These are phyloP conservation scores for Orbicella faveolata DNA, from an alignment of 64 coral and sea anemone genomes.

Conservation along the genomic window DNA sequence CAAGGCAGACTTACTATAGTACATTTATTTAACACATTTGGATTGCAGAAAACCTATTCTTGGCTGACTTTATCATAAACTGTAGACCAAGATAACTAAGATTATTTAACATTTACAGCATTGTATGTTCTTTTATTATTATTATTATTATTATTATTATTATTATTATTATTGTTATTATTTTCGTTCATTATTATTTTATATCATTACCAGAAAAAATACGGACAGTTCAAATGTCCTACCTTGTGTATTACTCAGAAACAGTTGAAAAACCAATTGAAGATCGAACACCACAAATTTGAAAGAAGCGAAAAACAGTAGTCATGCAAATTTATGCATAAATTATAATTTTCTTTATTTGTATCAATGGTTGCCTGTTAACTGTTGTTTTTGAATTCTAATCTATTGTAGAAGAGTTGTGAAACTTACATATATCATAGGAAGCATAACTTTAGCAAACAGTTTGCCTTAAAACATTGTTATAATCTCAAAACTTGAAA, in stretches of 20 bases:
- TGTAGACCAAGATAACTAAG: background rate
- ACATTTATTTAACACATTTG: constrained; percentile 10
- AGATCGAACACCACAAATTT: constrained; percentile 6
- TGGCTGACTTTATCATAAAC: constrained; percentile 7
- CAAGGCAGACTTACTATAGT: constrained; percentile 2
- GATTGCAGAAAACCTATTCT: constrained; percentile 13
- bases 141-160: background rate
- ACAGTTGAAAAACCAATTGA: constrained; percentile 18
- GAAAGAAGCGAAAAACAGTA: background rate
- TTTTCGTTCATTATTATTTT: background rate
- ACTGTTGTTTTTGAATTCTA: constrained; percentile 3
- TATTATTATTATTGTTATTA: background rate
- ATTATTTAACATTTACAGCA: no score
- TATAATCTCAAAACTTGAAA: no score
- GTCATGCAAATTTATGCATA: background rate
- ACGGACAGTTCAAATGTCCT: constrained; percentile 7
- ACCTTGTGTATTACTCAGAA: constrained; percentile 1
- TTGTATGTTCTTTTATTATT: no score
- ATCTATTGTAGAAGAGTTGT: constrained; percentile 16
- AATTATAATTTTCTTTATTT: background rate
- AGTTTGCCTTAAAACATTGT: no score
- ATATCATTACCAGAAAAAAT: constrained; percentile 1
- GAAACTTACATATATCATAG: background rate
- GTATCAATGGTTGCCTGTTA: background rate
- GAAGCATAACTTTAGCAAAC: no score